Base-by-base conservation (phyloP, 2,113 vertebrate genomes). In the Lycocorax pyrrhopterus region DNA sequence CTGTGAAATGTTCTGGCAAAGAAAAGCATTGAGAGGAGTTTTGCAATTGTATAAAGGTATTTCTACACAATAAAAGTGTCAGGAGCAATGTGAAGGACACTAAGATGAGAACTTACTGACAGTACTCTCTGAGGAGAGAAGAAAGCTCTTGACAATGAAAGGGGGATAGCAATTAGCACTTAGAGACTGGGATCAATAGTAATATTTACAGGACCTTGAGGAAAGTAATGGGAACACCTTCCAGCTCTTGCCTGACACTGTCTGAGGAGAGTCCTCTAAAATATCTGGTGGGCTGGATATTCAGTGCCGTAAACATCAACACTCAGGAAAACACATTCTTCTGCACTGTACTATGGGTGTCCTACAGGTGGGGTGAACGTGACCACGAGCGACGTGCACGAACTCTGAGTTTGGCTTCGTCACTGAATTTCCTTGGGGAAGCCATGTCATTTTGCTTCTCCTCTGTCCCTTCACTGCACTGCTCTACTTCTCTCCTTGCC, bases 341-440 rank as follows among this genome's bases (percentile, higher is more conserved):
- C 39, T 1, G 0, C 9, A 13, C 9, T 30, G 6, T 41, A 12
- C 47, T 4, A 4, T 26, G 27, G 10, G 58, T 53, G 23, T 44
- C 16, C 47, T 59, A 8, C 12, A 43, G 17, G 17, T 18, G 21
- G 35, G 9, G 8, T 37, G 27, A 49, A 23, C 21, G 20, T 0
- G 4, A 27, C 19, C 41, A 1, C 0, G 0, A 21, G 14, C 19
- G 39, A 5, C 43, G 22, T 21, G 11, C 0, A 0, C 0, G 1
- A 93, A 13, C 13, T 64, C 44, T 10, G 32, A 62, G 13, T 51
- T 80, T 73, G 62, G 5, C 49, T 74, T 58, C 15, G 18, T 39
- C 32, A 18, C 32, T 43, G 59, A 80, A 30, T 58, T 80, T 58
- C 29, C 43, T 13, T 58, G 71, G 19, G 39, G 27, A 90, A 44